Conservation (phyloP, 2,888 invertebrate genomes). For the Frankliniella fusca region DNA sequence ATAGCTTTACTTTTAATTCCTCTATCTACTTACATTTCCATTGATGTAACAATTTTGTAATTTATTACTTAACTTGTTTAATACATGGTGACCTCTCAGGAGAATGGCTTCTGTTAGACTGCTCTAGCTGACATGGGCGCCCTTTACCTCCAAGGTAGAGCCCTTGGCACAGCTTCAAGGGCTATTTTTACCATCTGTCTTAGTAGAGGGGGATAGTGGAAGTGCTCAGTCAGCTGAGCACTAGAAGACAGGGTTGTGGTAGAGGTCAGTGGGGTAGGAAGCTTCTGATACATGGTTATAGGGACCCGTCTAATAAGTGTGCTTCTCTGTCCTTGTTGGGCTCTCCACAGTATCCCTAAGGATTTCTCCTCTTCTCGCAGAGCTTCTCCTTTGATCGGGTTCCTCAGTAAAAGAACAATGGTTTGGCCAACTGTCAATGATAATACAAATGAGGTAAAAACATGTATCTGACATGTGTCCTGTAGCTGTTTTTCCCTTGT, state of each 20-base stretch:
- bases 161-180: slow-evolving; percentile 1
- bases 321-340: slow-evolving; percentile 15
- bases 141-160: slow-evolving; percentile 6
- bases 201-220: background rate
- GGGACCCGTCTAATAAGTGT: slow-evolving; percentile 2
- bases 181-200: background rate
- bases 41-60: background rate
- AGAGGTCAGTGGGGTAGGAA: slow-evolving; percentile 17
- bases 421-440: slow-evolving; percentile 31
- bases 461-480: background rate
- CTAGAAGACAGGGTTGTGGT: background rate
- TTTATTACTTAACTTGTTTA: too few species aligned
- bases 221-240: background rate
- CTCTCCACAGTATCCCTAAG: slow-evolving; percentile 10
- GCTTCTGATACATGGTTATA: background rate
- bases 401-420: slow-evolving; percentile 32
- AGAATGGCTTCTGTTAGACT: background rate
- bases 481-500: background rate
- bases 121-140: background rate
- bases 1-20: background rate
- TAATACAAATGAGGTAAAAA: slow-evolving; percentile 15
- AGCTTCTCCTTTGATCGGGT: slow-evolving; percentile 45
- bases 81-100: background rate
- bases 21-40: background rate
- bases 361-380: slow-evolving; percentile 15